Base-by-base conservation (phyloP, 1,140 invertebrate species). In the Theocolax elegans region DNA sequence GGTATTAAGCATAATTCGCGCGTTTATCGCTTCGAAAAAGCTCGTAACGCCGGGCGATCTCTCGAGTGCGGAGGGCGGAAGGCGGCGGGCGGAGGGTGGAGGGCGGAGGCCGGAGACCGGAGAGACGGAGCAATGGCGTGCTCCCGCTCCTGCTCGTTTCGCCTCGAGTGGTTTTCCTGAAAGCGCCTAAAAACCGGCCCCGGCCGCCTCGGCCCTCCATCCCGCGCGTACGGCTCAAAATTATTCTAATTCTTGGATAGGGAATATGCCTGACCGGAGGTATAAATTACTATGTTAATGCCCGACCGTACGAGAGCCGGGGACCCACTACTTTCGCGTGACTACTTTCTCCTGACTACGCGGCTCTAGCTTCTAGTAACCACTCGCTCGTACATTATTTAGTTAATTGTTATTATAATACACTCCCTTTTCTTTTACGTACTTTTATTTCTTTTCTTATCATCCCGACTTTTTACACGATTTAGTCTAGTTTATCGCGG, bases 1-100 rank as follows among this genome's bases (percentile, higher is more conserved):
- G 51, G 63, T 74, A 79, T 80, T 76, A 76, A 78, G 56, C 74
- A 79, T 78, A 79, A 80, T 80, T 80, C 75, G 74, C 67, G 68
- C 77, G 73, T 80, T 80, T 80, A 80, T 80, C 79, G 78, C 75
- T 63, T 67, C 48, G 72, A 67, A 62, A 68, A 60, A 63, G 63
- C 42, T 66, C 67, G 51, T 65, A 65, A 66, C 48, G 58, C 60
- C 53, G 63, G 65, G 13, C 7, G 42, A 53, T 40, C 35, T 27
- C 23, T 21, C n/a, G n/a, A n/a, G n/a, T n/a, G n/a, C n/a, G n/a
- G 65, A 13, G 35, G 38, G 31, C 42, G 51, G 10, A 35, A 60
- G 46, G 59, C 17, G n/a, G 19, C 3, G 44, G 15, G n/a, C 4
- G 31, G 10, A 35, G 10, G 31, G 10, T 6, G 10, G 4, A 35